Evolutionary conservation across 2,888 invertebrate species (phyloP), one percentile per base, ranked within the genome.

Genomic region (Chironomus tentans): DNA sequence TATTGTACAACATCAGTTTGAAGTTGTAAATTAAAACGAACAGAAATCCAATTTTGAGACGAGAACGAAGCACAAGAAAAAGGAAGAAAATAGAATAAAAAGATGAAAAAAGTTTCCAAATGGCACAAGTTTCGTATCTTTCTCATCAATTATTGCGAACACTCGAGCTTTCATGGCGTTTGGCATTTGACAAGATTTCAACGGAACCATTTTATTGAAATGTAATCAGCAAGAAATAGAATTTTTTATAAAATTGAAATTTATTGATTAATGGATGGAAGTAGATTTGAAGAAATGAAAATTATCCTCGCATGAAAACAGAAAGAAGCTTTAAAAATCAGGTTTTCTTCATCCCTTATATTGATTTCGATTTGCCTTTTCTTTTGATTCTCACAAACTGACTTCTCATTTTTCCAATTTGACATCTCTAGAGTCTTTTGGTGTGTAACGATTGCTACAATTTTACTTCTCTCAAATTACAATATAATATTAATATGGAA

Each of bases 401-500:
- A 2, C 22, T 28, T 5, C 5, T 47, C 4, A n/a, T 3, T 70
- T 4, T 12, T 15, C 18, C 12, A 48, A 15, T 76, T 76, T 1
- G 28, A 10, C 7, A 38, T 38, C 38, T 38, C 1, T 38, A 78
- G 78, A 47, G 65, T 75, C 10, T 76, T 78, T 70, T 78, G 78
- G 78, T 15, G 46, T 4, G 4, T 76, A 0, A 38, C 77, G 13
- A 70, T 78, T 15, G 7, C 70, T 0, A 3, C 68, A 10, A 77
- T 77, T 13, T 38, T 56, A 2, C 2, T 76, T 22, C 56, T 50
- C 0, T 46, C 77, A 28, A 28, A 56, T 21, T 50, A 28, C 3
- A 76, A 68, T 28, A 76, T 76, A 7, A 28, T 70, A 13, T 10
- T 77, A 10, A 77, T 78, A 47, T 78, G 78, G 78, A 28, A 21